Percentiles rank a stretch among this genome's conserved stretches.
Evolutionary conservation across 2,888 invertebrate species (phyloP).

Genomic region (Xylophagus ater): DNA sequence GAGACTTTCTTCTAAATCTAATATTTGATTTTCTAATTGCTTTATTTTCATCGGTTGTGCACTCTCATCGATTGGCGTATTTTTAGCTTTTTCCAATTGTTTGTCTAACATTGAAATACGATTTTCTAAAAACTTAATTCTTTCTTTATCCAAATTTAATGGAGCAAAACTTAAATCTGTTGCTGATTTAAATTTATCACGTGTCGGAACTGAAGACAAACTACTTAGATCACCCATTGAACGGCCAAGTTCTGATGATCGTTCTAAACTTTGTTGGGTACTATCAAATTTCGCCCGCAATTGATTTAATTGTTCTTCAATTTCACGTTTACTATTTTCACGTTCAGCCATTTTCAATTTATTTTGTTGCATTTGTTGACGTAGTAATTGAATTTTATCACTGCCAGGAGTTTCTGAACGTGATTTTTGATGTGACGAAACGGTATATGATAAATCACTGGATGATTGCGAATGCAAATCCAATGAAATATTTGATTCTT

Average conservation of each 20-base stretch:
- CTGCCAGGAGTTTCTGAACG: slow-evolving; percentile 37
- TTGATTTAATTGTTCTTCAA: slow-evolving; percentile 44
- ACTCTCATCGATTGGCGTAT: slow-evolving; percentile 6
- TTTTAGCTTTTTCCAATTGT: slow-evolving; percentile 29
- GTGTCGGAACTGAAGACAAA: slow-evolving; percentile 20
- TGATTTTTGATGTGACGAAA: slow-evolving; percentile 6
- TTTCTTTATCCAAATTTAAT: slow-evolving; percentile 29
- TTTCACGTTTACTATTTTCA: slow-evolving; percentile 42
- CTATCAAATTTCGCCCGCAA: slow-evolving; percentile 45
- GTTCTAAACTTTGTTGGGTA: slow-evolving; percentile 35
- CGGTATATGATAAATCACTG: not conserved
- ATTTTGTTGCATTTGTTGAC: slow-evolving; percentile 45
- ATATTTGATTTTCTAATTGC: slow-evolving; percentile 37
- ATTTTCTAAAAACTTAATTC: slow-evolving; percentile 32
- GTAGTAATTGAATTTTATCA: slow-evolving; percentile 43
- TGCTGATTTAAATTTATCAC: slow-evolving; percentile 32
- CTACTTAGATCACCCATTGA: slow-evolving; percentile 36
- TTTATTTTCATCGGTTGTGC: slow-evolving; percentile 19
- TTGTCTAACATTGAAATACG: slow-evolving; percentile 33
- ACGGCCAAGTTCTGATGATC: slow-evolving; percentile 32
- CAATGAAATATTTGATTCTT: slow-evolving; percentile 3
- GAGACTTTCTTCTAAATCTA: slow-evolving; percentile 73
- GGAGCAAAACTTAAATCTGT: slow-evolving; percentile 29
- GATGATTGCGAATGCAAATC: not conserved
- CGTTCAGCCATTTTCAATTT: slow-evolving; percentile 44